phyloP scores from a whole-genome alignment of 2,113 vertebrate genomes.

The Ceuthmochares aereus region DNA sequence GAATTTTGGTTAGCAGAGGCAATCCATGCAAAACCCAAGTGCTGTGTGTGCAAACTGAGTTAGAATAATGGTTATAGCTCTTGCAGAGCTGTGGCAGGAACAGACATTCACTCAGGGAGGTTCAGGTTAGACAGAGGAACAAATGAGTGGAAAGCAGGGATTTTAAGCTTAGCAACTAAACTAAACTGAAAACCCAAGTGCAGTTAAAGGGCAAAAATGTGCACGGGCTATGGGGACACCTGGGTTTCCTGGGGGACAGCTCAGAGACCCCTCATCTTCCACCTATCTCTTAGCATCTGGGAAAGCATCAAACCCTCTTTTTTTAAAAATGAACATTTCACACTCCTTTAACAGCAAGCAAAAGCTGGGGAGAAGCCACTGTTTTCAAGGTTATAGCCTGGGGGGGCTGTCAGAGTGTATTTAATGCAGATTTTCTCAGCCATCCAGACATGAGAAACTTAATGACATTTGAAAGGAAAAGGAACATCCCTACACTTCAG shows the following conservation, averaged over 20 bases:
- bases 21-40: neutral
- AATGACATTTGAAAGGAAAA: neutral
- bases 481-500: neutral
- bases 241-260: neutral
- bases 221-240: rapidly evolving
- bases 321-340: neutral
- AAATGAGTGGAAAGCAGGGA: neutral
- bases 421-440: neutral
- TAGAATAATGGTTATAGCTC: neutral
- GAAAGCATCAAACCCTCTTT: neutral
- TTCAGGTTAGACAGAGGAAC: neutral
- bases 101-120: neutral
- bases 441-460: neutral
- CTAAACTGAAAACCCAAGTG: neutral
- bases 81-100: neutral
- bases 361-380: neutral
- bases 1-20: neutral
- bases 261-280: neutral
- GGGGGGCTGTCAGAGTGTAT: neutral
- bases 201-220: neutral
- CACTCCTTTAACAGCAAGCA: neutral
- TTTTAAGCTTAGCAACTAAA: neutral
- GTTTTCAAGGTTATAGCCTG: neutral
- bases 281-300: neutral
- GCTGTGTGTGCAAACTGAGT: neutral